phyloP scores from a whole-genome alignment of 2,797 vertebrate genomes.

The Prunella strophiata region DNA sequence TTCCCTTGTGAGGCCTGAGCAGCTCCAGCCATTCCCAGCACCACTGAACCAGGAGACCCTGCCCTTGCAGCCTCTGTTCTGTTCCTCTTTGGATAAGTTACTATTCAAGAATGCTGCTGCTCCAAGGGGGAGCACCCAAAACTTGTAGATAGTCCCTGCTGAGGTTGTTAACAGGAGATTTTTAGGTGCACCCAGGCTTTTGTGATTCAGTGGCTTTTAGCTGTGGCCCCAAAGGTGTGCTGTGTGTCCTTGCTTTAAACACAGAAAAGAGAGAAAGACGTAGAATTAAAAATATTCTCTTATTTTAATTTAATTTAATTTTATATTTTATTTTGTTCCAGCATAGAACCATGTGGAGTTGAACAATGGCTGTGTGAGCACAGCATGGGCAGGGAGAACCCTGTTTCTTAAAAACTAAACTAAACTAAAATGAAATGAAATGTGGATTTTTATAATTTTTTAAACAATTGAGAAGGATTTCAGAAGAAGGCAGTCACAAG shows the following conservation, averaged over 20 bases:
- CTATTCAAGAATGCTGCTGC: not conserved
- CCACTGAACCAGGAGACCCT: rapidly evolving
- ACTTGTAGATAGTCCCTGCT: rapidly evolving
- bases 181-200: not conserved
- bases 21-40: not conserved
- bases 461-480: not conserved
- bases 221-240: not conserved
- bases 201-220: not conserved
- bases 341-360: not conserved
- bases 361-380: not conserved
- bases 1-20: not conserved
- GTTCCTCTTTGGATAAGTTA: rapidly evolving
- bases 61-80: too few species aligned
- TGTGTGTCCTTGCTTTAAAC: not conserved
- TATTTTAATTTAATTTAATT: not conserved
- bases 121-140: rapidly evolving
- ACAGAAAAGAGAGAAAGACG: not conserved
- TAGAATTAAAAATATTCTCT: not conserved
- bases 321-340: not conserved
- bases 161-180: not conserved
- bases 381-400: not conserved
- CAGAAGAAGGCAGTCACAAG: rapidly evolving
- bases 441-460: not conserved
- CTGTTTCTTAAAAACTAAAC: not conserved
- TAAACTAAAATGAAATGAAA: not conserved